phyloP scores from a whole-genome alignment of 1,140 invertebrate genomes.

The Solen grandis region DNA sequence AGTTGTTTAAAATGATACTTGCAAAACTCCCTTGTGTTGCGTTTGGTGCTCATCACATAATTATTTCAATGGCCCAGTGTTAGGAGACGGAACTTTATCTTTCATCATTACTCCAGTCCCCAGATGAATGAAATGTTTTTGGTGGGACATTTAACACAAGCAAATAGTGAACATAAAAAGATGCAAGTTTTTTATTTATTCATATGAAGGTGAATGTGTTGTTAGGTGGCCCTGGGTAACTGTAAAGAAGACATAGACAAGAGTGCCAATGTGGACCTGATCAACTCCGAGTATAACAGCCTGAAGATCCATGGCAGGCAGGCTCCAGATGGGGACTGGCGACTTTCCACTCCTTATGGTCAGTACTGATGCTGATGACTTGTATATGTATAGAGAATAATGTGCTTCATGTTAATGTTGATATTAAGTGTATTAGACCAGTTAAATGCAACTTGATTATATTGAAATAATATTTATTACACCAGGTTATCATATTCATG shows the following conservation, averaged over 20 bases:
- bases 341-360: conserved; percentile 73
- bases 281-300: conserved; percentile 73
- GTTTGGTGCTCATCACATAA: too few relatives aligned
- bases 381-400: neutral
- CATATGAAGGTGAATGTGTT: too few relatives aligned
- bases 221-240: conserved; percentile 79
- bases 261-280: conserved; percentile 61
- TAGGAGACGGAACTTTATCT: too few relatives aligned
- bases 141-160: too few relatives aligned
- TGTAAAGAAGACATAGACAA: conserved; percentile 65
- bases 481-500: too few relatives aligned
- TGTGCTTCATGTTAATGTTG: neutral
- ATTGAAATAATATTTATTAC: neutral
- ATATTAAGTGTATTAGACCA: neutral
- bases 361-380: conserved; percentile 36
- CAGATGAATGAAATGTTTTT: too few relatives aligned
- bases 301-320: conserved; percentile 72
- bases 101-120: too few relatives aligned
- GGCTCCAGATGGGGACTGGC: conserved; percentile 70
- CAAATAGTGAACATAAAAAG: too few relatives aligned
- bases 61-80: too few relatives aligned
- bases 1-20: too few relatives aligned
- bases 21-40: too few relatives aligned
- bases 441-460: neutral
- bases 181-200: too few relatives aligned